Conservation (phyloP, 2,888 invertebrate species). For the Sphecodes monilicornis region DNA sequence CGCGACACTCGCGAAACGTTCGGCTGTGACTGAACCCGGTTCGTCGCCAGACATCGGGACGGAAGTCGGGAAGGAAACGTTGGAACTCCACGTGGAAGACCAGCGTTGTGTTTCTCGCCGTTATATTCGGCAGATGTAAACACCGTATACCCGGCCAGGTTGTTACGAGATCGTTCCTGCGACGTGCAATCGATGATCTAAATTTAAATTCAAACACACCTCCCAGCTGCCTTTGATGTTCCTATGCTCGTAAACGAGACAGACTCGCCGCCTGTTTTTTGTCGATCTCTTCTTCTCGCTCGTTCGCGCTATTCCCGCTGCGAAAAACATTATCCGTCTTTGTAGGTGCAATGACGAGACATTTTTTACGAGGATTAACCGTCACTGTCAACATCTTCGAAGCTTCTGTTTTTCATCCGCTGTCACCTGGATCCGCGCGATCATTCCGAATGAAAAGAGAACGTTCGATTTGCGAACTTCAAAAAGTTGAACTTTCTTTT, state of each 20-base stretch:
- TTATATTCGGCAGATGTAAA: slow-evolving; percentile 1
- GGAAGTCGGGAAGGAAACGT: not conserved
- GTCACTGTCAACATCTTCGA: too few species aligned
- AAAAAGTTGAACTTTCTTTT: too few species aligned
- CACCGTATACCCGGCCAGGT: slow-evolving; percentile 11
- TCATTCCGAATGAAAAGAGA: too few species aligned
- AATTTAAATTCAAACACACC: slow-evolving; percentile 63
- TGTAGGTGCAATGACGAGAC: too few species aligned
- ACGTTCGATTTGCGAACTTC: too few species aligned
- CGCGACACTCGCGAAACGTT: not conserved
- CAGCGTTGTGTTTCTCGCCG: not conserved
- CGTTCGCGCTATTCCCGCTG: too few species aligned
- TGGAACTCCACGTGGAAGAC: not conserved
- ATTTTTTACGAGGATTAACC: too few species aligned
- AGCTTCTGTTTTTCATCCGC: too few species aligned
- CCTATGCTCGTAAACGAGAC: slow-evolving; percentile 13
- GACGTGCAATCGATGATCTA: slow-evolving; percentile 63
- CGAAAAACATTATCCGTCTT: too few species aligned
- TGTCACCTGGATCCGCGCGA: too few species aligned
- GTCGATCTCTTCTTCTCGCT: not conserved
- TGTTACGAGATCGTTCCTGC: slow-evolving; percentile 20
- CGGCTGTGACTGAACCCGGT: not conserved
- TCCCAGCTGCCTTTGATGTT: slow-evolving; percentile 44
- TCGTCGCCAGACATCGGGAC: not conserved
- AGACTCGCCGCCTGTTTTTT: slow-evolving; percentile 1